phyloP scores from a whole-genome alignment of 2,113 vertebrate species.

The Notarius lentiginosus region DNA sequence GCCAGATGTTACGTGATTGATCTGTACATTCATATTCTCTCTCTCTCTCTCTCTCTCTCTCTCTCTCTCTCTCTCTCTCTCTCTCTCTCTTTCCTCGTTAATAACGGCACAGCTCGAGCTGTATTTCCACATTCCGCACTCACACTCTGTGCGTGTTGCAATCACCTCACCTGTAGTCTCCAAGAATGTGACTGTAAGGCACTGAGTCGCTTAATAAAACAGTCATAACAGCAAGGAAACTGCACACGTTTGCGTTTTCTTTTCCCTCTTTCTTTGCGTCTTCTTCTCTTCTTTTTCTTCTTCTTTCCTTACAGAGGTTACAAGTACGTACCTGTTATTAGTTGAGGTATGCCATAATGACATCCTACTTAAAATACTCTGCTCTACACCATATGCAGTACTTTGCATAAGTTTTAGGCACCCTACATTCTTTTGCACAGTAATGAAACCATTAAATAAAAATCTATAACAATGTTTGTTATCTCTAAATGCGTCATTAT shows the following conservation, averaged over 20 bases:
- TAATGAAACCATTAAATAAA: too few species aligned
- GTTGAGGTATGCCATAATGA: background rate
- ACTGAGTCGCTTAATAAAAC: constrained; percentile 3
- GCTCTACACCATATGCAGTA: background rate
- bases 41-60: constrained; percentile 66
- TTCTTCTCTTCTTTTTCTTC: background rate
- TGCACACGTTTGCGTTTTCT: background rate
- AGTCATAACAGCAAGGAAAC: background rate
- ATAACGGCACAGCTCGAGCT: constrained; percentile 79
- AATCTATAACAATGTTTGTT: background rate
- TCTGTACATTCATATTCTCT: constrained; percentile 65
- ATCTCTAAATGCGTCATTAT: background rate
- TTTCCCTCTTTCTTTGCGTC: background rate
- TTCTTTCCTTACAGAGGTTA: background rate
- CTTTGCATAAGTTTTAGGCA: background rate
- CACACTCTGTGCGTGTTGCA: constrained; percentile 83
- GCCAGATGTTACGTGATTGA: background rate
- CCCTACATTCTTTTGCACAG: background rate
- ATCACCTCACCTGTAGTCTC: constrained; percentile 67
- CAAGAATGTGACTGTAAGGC: constrained; percentile 43
- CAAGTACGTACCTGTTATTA: constrained; percentile 3
- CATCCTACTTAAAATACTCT: constrained; percentile 2
- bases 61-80: constrained; percentile 54
- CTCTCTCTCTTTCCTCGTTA: constrained; percentile 67
- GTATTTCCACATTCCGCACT: constrained; percentile 96